Base-by-base conservation (phyloP, 2,113 vertebrate genomes). In the Gulo gulo region DNA sequence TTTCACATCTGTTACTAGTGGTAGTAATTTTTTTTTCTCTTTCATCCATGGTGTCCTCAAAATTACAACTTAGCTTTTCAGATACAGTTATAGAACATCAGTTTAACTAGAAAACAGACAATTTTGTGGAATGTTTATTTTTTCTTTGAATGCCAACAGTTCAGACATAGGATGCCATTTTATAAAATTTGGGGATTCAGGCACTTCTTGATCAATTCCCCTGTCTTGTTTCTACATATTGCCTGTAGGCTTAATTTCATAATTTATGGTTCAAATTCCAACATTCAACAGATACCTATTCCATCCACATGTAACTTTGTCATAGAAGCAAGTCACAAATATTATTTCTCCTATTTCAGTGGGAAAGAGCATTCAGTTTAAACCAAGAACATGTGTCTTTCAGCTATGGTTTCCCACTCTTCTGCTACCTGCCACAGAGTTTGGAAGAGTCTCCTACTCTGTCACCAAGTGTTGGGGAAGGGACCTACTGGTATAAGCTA, bases 1-100 rank as follows among this genome's bases (percentile, higher is more conserved):
- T 99, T 99, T 99, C 99, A 99, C 99, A 99, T 99, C 99, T 99
- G 99, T 99, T 99, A 99, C 99, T 97, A 98, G 98, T 98, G 99
- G 98, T 99, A 98, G 98, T 98, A 99, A 98, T 99, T 98, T 99
- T 98, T 99, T 98, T 98, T 99, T 99, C 98, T 93, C 63, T 98
- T 97, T 98, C 98, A 98, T 98, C 97, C 97, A 92, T 85, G 97
- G 96, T 97, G 2, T 98, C 97, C 98, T 99, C 97, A 98, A 98
- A 99, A 99, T 99, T 97, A 98, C 97, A 98, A 98, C 97, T 97
- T 83, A 69, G 98, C 96, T 98, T 98, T 98, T 98, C 96, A 98
- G 95, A 98, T 97, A 97, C 88, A 97, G 97, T 95, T 79, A 96
- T 95, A 98, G 98, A 96, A 97, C 92, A 97, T 98, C 95, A 67